These are phyloP conservation scores for Cheumatopsyche charites DNA, from an alignment of 1,140 invertebrate genomes.

Conservation along the genomic window DNA sequence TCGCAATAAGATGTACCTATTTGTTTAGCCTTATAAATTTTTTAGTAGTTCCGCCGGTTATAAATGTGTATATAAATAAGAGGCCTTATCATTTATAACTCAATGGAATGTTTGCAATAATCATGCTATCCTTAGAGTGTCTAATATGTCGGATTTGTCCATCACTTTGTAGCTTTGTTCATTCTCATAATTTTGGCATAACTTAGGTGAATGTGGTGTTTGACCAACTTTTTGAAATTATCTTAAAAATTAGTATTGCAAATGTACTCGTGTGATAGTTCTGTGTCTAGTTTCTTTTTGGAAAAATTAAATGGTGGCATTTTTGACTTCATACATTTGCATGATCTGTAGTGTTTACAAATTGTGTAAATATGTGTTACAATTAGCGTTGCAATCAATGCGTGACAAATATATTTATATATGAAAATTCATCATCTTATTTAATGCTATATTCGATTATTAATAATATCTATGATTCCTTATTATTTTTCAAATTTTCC, in stretches of 20 bases:
- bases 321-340: conserved; percentile 18
- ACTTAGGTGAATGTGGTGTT: conserved; percentile 30
- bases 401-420: too few relatives aligned
- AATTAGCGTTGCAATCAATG: not conserved
- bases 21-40: conserved; percentile 44
- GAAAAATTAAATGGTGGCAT: conserved; percentile 20
- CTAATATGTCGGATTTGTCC: conserved; percentile 18
- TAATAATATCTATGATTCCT: too few relatives aligned
- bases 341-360: conserved; percentile 29
- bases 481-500: too few relatives aligned
- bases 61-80: conserved; percentile 49
- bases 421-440: too few relatives aligned
- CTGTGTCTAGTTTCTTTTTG: conserved; percentile 31
- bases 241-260: conserved; percentile 36
- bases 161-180: conserved; percentile 24
- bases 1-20: conserved; percentile 47
- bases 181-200: conserved; percentile 1
- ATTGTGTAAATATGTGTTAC: conserved; percentile 26
- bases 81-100: conserved; percentile 48
- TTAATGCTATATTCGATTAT: too few relatives aligned
- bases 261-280: conserved; percentile 34
- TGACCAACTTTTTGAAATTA: conserved; percentile 27
- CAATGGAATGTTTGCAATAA: conserved; percentile 45
- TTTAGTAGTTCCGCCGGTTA: conserved; percentile 41
- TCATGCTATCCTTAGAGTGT: conserved; percentile 27